These are phyloP conservation scores for Pangasianodon gigas DNA, from an alignment of 2,113 vertebrate genomes.

Conservation along the genomic window DNA sequence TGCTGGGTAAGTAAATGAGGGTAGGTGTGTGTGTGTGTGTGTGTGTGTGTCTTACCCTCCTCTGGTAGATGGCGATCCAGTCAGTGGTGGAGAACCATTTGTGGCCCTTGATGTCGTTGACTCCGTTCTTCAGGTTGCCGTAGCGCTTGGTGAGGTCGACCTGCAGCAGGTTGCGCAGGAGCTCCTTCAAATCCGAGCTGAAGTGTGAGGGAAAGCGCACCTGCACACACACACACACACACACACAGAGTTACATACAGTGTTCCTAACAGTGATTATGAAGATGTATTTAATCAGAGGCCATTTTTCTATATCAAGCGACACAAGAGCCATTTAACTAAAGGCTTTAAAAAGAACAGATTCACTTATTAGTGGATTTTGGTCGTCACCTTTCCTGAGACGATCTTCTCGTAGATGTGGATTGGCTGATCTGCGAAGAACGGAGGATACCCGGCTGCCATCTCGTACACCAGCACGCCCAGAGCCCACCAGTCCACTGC, in stretches of 20 bases:
- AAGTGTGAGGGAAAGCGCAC: constrained; percentile 92
- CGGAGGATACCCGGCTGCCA: constrained; percentile 90
- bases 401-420: constrained; percentile 94
- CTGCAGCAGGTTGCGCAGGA: constrained; percentile 89
- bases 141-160: constrained; percentile 92
- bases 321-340: neutral
- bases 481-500: constrained; percentile 94
- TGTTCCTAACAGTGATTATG: neutral
- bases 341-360: neutral
- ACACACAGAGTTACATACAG: neutral
- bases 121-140: constrained; percentile 90
- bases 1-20: neutral
- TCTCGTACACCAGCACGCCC: constrained; percentile 91
- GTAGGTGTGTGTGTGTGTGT: neutral
- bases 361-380: neutral
- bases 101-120: constrained; percentile 90
- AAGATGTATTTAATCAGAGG: too few relatives aligned
- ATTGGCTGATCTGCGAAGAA: constrained; percentile 94
- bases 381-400: constrained; percentile 85
- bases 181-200: constrained; percentile 90
- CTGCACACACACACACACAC: constrained; percentile 55
- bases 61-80: constrained; percentile 92
- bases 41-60: constrained; percentile 74
- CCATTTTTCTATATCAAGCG: neutral
- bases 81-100: constrained; percentile 92